Evolutionary conservation across 2,888 invertebrate species (phyloP).

Genomic region (Idaea straminata): DNA sequence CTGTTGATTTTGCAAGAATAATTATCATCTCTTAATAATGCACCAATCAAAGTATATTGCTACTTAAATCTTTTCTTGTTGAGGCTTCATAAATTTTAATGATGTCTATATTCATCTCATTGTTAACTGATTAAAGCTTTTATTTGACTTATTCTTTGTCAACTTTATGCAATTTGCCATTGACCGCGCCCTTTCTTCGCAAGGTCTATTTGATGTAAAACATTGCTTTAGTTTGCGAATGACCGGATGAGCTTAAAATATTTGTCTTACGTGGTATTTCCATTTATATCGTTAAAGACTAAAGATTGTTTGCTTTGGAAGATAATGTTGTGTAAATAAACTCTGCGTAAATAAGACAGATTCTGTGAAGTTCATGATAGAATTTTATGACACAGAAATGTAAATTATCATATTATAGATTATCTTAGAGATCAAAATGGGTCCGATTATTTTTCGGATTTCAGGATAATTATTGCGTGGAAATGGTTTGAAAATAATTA

Average conservation of each 20-base stretch:
- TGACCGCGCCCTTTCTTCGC: constrained; percentile 11
- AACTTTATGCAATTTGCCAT: constrained; percentile 6
- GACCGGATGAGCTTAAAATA: constrained; percentile 7
- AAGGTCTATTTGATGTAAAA: neutral
- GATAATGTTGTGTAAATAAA: neutral
- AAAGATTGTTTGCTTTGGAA: neutral
- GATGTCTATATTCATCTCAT: neutral
- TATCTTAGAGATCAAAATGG: too few relatives aligned
- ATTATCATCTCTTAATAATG: too few relatives aligned
- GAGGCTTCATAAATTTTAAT: neutral
- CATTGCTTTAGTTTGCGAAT: constrained; percentile 22
- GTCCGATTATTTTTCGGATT: too few relatives aligned
- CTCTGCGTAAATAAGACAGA: neutral
- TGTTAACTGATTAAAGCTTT: neutral
- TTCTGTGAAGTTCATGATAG: neutral
- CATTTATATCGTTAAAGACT: neutral
- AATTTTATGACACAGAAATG: neutral
- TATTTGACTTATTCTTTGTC: neutral
- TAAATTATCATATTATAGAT: too few relatives aligned
- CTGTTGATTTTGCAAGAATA: too few relatives aligned
- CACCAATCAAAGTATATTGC: neutral
- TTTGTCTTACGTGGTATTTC: constrained; percentile 1
- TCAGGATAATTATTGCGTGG: too few relatives aligned
- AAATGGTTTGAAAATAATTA: too few relatives aligned
- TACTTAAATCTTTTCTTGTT: neutral